Conservation (phyloP, 2,113 vertebrate genomes). For the Agapornis roseicollis region DNA sequence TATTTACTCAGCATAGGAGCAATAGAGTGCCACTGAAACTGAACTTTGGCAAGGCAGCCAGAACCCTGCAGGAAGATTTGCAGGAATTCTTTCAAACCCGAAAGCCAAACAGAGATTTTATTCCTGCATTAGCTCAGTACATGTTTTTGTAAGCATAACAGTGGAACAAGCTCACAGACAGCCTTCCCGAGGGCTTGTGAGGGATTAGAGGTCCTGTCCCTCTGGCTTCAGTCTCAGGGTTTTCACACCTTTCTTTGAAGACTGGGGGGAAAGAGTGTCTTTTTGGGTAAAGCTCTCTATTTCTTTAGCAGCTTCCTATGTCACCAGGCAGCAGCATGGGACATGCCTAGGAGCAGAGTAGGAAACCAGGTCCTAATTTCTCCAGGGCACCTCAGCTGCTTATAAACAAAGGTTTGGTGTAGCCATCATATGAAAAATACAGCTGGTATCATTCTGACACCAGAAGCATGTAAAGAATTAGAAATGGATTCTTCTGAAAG, state of each 20-base stretch:
- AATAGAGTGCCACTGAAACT: background rate
- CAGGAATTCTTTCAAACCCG: background rate
- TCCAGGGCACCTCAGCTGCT: background rate
- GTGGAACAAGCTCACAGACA: background rate
- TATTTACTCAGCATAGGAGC: background rate
- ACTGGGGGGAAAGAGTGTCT: background rate
- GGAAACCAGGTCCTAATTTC: background rate
- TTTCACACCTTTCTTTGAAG: background rate
- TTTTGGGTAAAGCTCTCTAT: background rate
- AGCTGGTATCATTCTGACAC: background rate
- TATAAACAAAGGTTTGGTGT: background rate
- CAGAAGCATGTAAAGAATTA: background rate
- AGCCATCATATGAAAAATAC: background rate
- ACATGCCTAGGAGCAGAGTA: background rate
- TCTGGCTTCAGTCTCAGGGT: background rate
- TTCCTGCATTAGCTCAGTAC: background rate
- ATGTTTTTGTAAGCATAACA: background rate
- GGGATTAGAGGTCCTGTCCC: background rate
- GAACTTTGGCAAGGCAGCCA: background rate
- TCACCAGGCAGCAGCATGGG: background rate
- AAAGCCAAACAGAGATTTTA: background rate
- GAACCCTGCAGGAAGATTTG: background rate
- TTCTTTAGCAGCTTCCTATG: background rate
- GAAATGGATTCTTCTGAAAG: constrained; percentile 1
- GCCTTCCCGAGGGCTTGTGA: background rate